Evolutionary conservation across 2,113 vertebrate genomes (phyloP).

Genomic region (Halcyon senegalensis): DNA sequence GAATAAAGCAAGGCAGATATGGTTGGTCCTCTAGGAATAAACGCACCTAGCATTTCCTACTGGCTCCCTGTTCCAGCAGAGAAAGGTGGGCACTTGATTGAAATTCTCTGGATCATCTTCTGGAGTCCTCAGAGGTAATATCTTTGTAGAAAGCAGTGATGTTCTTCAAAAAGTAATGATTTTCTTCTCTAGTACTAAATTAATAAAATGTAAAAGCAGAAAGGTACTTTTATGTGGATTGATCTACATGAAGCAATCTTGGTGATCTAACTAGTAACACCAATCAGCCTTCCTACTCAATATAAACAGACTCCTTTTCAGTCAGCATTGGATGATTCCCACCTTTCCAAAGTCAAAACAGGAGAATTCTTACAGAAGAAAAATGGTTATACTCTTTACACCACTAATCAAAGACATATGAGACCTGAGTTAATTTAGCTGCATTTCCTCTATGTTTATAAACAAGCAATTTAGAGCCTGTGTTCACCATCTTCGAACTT

Average conservation of each 20-base stretch:
- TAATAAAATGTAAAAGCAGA: not conserved
- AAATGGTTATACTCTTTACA: not conserved
- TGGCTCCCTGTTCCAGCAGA: not conserved
- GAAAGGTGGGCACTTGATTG: not conserved
- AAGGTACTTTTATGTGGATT: not conserved
- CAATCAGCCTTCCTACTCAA: not conserved
- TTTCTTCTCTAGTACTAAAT: not conserved
- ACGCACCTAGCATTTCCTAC: not conserved
- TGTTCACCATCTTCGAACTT: not conserved
- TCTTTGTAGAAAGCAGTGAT: not conserved
- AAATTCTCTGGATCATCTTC: not conserved
- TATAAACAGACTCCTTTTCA: not conserved
- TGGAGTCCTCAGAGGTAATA: not conserved
- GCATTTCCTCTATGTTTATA: not conserved
- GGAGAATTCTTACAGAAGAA: not conserved
- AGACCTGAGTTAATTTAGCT: not conserved
- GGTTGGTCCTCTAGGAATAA: not conserved
- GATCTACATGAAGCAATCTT: not conserved
- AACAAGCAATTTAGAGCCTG: not conserved
- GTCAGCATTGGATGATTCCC: not conserved
- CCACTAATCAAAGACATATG: not conserved
- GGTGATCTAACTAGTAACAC: not conserved
- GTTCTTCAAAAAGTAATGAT: not conserved
- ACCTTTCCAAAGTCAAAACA: not conserved
- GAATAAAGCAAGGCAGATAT: not conserved